Base-by-base conservation (phyloP, 2,113 vertebrate genomes). In the Genyomyrus donnyi region DNA sequence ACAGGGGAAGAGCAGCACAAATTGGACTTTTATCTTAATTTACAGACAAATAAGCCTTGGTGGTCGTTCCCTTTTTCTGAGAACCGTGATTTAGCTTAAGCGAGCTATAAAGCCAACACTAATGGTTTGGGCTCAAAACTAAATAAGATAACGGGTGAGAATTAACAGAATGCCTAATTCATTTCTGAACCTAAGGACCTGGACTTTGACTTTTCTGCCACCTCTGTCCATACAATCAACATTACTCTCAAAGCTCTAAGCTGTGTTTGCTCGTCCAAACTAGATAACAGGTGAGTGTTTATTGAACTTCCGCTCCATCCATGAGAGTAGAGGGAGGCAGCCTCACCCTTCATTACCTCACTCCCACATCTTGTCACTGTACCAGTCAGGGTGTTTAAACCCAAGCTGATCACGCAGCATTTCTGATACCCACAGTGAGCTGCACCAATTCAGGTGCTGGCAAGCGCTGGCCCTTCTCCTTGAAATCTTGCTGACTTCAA, bases 401-500 rank as follows among this genome's bases (percentile, higher is more conserved):
- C 15, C 15, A 19, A 19, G 74, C 10, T 80, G 74, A 42, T 80
- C 74, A 42, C 24, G 11, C 83, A 85, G 39, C 83, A 45, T 85
- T n/a, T 80, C 35, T 19, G 19, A 42, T 42, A 42, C 31, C 74
- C 35, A 42, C 74, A 42, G 35, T 19, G 13, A 77, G 35, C 31
- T 39, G 6, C 74, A 39, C 31, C 74, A 42, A 8, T 42, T 21
- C 74, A 80, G 83, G 83, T 27, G 24, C 42, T 50, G 24, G 31
- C 39, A 46, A 46, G 31, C 39, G 83, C 85, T 74, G 35, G 0
- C 31, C n/a, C 77, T 90, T 87, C 27, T 88, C 85, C 50, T 90
- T 90, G 85, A 89, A 90, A 92, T 88, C 90, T 46, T 89, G 89
- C 91, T 89, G 90, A 92, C 84, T 85, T 88, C 24, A 24, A 89